Base-by-base conservation (phyloP, 53 echinoderm and acorn worm genomes). In the Pentamera pediparva region DNA sequence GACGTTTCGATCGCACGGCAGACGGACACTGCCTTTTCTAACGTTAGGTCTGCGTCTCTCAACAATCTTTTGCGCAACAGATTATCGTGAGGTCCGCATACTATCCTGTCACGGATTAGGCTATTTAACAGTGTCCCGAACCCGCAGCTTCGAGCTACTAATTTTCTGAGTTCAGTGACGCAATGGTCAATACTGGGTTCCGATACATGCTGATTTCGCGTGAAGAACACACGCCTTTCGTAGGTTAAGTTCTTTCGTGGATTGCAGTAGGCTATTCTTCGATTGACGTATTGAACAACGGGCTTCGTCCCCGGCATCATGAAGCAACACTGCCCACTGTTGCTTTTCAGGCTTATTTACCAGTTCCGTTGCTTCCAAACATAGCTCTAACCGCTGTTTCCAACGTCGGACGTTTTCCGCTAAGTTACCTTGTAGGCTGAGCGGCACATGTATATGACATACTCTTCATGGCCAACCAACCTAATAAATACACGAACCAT, bases 21-120 rank as follows among this genome's bases (percentile, higher is more conserved):
- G 6, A 32, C 32, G 17, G 34, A 15, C 12, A 78, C 22, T 29
- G 64, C 36, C 37, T 78, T 78, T 26, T 32, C 35, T 33, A 78
- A 29, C 49, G 59, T 55, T 4, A 78, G 39, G 22, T 78, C 65
- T n/a, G 45, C 37, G 11, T 28, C 35, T 9, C 49, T 33, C 26
- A 78, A 52, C 49, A 64, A 47, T 34, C 64, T 43, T 37, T 78
- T 56, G 12, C 78, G 20, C 19, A 78, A 25, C 8, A 4, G 36
- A 22, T 78, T 51, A 38, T 39, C 40, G 6, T 34, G 36, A 3
- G 65, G 39, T 8, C 78, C 78, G 28, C 78, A 78, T 11, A 78
- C 65, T 19, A 78, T 64, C 31, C 78, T 47, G 52, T 78, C 78
- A 4, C 39, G 27, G 18, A 78, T 29, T 47, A 78, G 37, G n/a